Percentiles rank a stretch among this genome's conserved stretches.
Conservation (phyloP, 2,888 invertebrate species). For the Plebejus melissa region DNA sequence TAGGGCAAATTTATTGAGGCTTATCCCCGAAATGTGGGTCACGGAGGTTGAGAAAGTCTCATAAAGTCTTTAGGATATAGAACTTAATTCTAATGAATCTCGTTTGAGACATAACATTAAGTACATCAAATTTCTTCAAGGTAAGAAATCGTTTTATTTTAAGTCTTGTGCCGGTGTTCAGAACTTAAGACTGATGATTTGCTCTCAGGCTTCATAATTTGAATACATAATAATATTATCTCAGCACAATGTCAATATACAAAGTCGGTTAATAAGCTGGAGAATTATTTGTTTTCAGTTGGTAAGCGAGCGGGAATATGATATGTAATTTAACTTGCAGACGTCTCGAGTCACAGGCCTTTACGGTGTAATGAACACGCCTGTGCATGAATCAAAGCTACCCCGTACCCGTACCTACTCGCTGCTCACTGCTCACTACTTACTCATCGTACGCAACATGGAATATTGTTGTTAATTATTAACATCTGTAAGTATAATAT, state of each 20-base stretch:
- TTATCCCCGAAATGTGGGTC: conserved; percentile 7
- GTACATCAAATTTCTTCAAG: neutral
- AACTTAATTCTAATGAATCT: conserved; percentile 14
- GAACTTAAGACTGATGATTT: neutral
- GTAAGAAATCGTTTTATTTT: neutral
- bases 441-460: neutral
- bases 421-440: neutral
- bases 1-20: conserved; percentile 11
- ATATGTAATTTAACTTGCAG: conserved; percentile 31
- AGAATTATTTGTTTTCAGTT: conserved; percentile 32
- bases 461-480: neutral
- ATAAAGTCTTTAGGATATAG: conserved; percentile 9
- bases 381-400: conserved; percentile 36
- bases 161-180: no score
- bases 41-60: conserved; percentile 1
- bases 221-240: neutral
- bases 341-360: conserved; percentile 25
- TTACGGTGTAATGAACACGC: conserved; percentile 34
- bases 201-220: neutral
- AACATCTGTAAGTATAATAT: neutral
- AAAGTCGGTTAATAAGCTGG: conserved; percentile 8
- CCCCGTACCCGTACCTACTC: neutral
- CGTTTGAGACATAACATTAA: neutral
- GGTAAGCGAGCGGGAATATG: conserved; percentile 33
- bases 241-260: neutral